Conservation (phyloP, 1,140 invertebrate species). For the Magallana gigas region DNA sequence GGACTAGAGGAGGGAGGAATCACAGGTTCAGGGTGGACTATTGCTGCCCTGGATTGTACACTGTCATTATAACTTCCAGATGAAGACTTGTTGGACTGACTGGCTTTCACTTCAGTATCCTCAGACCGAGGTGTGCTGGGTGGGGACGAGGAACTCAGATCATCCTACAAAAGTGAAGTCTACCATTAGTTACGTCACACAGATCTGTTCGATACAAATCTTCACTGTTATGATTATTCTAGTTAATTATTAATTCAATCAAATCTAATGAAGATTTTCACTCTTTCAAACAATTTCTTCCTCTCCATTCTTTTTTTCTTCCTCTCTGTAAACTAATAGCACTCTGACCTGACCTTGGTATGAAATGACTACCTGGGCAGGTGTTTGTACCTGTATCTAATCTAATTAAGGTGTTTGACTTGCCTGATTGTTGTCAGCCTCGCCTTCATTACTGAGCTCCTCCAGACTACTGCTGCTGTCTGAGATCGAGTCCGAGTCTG, state of each 20-base stretch:
- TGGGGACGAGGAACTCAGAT: slow-evolving; percentile 71
- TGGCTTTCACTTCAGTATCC: slow-evolving; percentile 62
- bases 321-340: no score
- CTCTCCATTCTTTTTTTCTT: no score
- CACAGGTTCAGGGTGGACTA: slow-evolving; percentile 41
- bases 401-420: neutral
- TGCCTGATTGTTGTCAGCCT: slow-evolving; percentile 74
- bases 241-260: no score
- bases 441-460: slow-evolving; percentile 76
- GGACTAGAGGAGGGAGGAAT: slow-evolving; percentile 31
- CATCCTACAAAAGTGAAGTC: slow-evolving; percentile 63
- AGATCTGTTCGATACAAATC: no score
- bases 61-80: slow-evolving; percentile 32
- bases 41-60: neutral
- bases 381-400: neutral
- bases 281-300: no score
- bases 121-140: slow-evolving; percentile 73
- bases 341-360: no score
- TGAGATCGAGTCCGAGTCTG: slow-evolving; percentile 75
- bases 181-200: no score
- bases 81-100: neutral
- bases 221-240: no score
- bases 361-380: neutral
- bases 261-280: no score
- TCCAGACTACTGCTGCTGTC: slow-evolving; percentile 78